Evolutionary conservation across 2,113 vertebrate genomes (phyloP), one percentile per base, ranked within the genome.

Genomic region (Orycteropus afer): DNA sequence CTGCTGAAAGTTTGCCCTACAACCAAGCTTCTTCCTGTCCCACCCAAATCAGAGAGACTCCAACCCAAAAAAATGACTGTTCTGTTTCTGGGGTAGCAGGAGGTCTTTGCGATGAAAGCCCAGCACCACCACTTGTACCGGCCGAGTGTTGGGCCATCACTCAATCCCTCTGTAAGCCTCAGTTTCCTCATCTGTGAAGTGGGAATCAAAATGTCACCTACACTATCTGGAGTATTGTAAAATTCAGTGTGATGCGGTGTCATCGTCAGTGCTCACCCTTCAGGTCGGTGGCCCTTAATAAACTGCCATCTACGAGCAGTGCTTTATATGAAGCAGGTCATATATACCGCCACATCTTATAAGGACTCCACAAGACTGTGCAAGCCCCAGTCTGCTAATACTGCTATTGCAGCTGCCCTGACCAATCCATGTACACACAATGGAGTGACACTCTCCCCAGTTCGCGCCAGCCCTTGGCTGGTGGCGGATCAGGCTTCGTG

Each of bases 181-280:
- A 0, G 2, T 9, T 34, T 93, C 90, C 37, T 45, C 25, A 18
- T 27, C 40, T 18, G 12, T 25, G 23, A 57, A 61, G 23, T n/a
- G 25, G 12, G 25, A 65, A 15, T n/a, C 0, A 57, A n/a, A 37
- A 57, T 2, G 27, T 17, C 0, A 4, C 8, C 29, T 20, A 0
- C 1, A 0, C 18, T 2, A 0, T 4, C 11, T 1, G 34, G 57
- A 10, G 7, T 11, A 3, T 0, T 2, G 25, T 15, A 27, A 5
- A 2, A 20, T 5, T 51, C 65, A 0, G 0, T 1, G 1, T 7
- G 15, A 17, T 10, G 5, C 32, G 0, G 1, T 15, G 13, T 32
- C 9, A 1, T 3, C 0, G 1, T 22, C 15, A 3, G 1, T 7
- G 1, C 2, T 23, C 77, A 8, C 1, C n/a, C 37, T 25, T 22